phyloP scores from a whole-genome alignment of 2,888 invertebrate species.

The Entomobrya multifasciata region DNA sequence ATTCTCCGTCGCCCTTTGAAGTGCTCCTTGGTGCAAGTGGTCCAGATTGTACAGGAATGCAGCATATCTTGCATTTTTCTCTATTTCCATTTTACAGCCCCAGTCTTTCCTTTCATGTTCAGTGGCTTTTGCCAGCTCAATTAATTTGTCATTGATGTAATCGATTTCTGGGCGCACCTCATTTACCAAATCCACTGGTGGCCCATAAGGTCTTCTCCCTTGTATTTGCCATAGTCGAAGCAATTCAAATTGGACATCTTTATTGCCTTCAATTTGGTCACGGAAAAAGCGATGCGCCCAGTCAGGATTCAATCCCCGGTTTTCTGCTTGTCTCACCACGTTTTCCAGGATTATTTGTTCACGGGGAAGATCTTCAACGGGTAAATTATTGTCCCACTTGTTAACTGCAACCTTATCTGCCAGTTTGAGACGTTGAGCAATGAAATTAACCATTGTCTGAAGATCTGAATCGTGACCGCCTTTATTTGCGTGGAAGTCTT shows the following conservation, averaged over 20 bases:
- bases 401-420: constrained; percentile 73
- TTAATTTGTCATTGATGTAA: constrained; percentile 61
- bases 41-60: constrained; percentile 64
- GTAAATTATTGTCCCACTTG: constrained; percentile 69
- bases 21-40: constrained; percentile 60
- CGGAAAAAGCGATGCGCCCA: constrained; percentile 69
- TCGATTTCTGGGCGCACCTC: constrained; percentile 74
- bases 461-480: constrained; percentile 21
- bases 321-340: constrained; percentile 59
- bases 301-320: constrained; percentile 30
- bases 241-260: constrained; percentile 72
- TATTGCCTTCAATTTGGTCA: constrained; percentile 75
- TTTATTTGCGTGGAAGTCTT: not conserved
- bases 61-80: constrained; percentile 61
- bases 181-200: constrained; percentile 64
- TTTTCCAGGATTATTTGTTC: constrained; percentile 71
- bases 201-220: constrained; percentile 59
- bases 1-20: constrained; percentile 58
- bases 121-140: constrained; percentile 60
- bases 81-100: constrained; percentile 49
- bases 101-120: constrained; percentile 23
- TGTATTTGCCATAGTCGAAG: constrained; percentile 48
- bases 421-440: constrained; percentile 56
- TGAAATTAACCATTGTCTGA: constrained; percentile 65
- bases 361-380: constrained; percentile 69